Percentiles rank a stretch among this genome's conserved stretches.
phyloP scores from a whole-genome alignment of 2,888 invertebrate genomes.

The Leptura quadrifasciata region DNA sequence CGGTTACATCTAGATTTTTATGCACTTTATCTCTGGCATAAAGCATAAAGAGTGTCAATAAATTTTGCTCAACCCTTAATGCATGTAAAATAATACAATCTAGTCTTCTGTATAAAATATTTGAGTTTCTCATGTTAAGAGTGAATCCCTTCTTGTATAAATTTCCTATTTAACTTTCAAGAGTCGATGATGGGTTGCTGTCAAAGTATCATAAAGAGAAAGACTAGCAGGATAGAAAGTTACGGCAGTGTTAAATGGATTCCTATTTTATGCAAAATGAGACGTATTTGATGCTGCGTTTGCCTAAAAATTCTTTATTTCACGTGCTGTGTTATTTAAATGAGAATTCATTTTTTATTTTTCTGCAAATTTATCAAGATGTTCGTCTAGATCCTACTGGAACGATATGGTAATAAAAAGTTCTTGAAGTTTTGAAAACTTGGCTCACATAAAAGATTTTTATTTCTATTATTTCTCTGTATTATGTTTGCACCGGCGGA shows the following conservation, averaged over 20 bases:
- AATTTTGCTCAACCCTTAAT: not conserved
- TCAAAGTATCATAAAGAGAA: slow-evolving; percentile 55
- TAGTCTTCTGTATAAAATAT: slow-evolving; percentile 45
- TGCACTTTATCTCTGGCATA: not conserved
- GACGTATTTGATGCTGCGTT: slow-evolving; percentile 47
- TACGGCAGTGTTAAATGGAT: slow-evolving; percentile 57
- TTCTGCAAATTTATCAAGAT: slow-evolving; percentile 60
- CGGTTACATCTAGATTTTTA: not conserved
- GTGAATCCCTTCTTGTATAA: slow-evolving; percentile 52
- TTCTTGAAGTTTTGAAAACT: slow-evolving; percentile 44
- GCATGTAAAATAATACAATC: slow-evolving; percentile 52
- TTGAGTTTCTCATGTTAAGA: slow-evolving; percentile 44
- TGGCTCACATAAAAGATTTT: slow-evolving; percentile 41
- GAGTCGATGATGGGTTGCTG: slow-evolving; percentile 50
- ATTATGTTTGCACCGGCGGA: slow-evolving; percentile 16
- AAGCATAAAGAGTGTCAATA: not conserved
- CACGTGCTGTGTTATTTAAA: slow-evolving; percentile 41
- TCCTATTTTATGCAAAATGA: slow-evolving; percentile 58
- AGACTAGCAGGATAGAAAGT: slow-evolving; percentile 49
- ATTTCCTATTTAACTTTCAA: slow-evolving; percentile 56
- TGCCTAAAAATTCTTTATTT: slow-evolving; percentile 40
- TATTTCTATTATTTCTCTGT: slow-evolving; percentile 33
- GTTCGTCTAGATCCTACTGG: slow-evolving; percentile 50
- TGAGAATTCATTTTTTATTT: slow-evolving; percentile 57
- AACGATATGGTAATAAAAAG: slow-evolving; percentile 55